Conservation (phyloP, 2,797 vertebrate species). For the Hemitrygon akajei region DNA sequence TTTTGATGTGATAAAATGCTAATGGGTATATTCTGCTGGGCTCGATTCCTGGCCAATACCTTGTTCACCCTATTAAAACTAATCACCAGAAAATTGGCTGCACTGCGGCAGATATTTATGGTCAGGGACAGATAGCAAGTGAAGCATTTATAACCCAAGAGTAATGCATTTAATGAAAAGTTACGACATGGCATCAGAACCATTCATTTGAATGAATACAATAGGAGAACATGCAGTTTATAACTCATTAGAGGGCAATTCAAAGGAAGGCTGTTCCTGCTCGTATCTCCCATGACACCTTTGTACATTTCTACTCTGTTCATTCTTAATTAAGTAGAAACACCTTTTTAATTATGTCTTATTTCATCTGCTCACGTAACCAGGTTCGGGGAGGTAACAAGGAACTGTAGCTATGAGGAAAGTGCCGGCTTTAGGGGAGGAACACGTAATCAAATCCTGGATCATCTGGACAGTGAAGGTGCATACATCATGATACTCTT, state of each 20-base stretch:
- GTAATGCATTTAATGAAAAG: background rate
- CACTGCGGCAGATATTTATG: background rate
- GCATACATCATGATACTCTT: too few relatives aligned
- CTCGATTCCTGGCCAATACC: background rate
- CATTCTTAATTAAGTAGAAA: background rate
- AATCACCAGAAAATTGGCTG: constrained; percentile 9
- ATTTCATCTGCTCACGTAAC: background rate
- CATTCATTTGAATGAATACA: background rate
- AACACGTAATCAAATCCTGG: background rate
- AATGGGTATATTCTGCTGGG: background rate
- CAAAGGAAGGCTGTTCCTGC: background rate
- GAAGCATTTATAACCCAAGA: background rate
- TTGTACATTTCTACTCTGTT: background rate
- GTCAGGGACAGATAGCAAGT: background rate
- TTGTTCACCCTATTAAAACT: background rate
- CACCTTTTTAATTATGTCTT: background rate
- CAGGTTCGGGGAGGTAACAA: background rate
- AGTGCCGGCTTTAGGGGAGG: background rate
- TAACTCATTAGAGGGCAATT: background rate
- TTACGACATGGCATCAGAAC: background rate
- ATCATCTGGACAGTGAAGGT: too few relatives aligned
- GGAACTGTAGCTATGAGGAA: background rate
- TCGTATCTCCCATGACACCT: background rate
- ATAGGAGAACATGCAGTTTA: background rate
- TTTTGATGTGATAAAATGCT: background rate